Percentiles rank a stretch among this genome's conserved stretches.
phyloP scores from a whole-genome alignment of 2,113 vertebrate genomes.

The Thomomys bottae region DNA sequence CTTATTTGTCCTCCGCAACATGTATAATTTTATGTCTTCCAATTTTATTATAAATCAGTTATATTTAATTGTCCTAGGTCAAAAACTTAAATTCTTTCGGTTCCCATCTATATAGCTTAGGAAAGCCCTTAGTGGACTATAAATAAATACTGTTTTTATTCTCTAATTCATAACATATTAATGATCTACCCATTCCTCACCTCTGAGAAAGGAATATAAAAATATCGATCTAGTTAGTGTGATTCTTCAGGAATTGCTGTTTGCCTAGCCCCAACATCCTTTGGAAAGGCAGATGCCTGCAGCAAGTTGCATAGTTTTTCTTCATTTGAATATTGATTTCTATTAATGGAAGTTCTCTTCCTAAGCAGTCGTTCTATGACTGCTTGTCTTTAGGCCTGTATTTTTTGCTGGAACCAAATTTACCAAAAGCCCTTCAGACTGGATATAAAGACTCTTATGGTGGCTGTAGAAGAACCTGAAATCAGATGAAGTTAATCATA shows the following conservation, averaged over 20 bases:
- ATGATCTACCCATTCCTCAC: background rate
- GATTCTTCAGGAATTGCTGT: background rate
- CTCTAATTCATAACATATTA: background rate
- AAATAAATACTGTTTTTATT: background rate
- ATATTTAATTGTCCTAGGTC: background rate
- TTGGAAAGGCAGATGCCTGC: background rate
- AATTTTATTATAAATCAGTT: background rate
- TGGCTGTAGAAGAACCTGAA: conserved; percentile 9
- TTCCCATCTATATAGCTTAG: background rate
- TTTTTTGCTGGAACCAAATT: background rate
- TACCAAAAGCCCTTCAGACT: background rate
- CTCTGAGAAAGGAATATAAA: background rate
- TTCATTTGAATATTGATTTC: background rate
- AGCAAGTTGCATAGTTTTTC: background rate
- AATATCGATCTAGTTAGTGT: background rate
- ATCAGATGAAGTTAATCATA: background rate
- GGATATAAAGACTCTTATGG: background rate
- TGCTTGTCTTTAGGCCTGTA: background rate
- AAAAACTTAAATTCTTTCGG: background rate
- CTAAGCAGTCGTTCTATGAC: background rate
- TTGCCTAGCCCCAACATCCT: background rate
- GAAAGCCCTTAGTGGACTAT: background rate
- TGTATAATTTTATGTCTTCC: conserved; percentile 32
- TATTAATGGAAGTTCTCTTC: background rate
- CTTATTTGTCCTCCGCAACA: background rate